These are phyloP conservation scores for Sminthurides bifidus DNA, from an alignment of 1,140 invertebrate species.

Conservation along the genomic window DNA sequence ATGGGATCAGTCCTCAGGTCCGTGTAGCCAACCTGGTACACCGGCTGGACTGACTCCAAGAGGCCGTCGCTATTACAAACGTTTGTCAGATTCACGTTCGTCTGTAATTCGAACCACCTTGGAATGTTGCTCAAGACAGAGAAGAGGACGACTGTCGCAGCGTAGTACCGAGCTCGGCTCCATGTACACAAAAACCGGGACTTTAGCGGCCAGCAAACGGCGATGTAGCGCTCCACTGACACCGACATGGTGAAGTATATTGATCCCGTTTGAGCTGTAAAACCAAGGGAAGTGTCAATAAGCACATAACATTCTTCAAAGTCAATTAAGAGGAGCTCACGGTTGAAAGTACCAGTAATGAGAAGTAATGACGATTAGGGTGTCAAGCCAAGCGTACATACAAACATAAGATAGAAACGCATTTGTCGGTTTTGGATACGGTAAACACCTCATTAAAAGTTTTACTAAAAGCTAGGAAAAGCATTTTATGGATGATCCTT, in stretches of 20 bases:
- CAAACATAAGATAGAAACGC: too few relatives aligned
- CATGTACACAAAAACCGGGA: slow-evolving; percentile 82
- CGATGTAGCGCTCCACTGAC: slow-evolving; percentile 82
- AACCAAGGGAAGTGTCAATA: too few relatives aligned
- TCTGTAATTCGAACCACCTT: slow-evolving; percentile 42
- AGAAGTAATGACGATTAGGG: too few relatives aligned
- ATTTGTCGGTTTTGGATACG: too few relatives aligned
- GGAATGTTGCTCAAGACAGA: slow-evolving; percentile 78
- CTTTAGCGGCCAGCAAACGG: slow-evolving; percentile 33
- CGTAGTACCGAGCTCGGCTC: slow-evolving; percentile 68
- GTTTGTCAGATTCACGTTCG: background rate
- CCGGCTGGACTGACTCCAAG: background rate
- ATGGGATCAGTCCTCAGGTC: slow-evolving; percentile 44
- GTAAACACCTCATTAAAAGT: too few relatives aligned
- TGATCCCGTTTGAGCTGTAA: slow-evolving; percentile 58
- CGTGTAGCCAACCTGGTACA: slow-evolving; percentile 15
- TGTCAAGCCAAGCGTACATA: too few relatives aligned
- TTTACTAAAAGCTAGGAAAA: too few relatives aligned
- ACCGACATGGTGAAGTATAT: slow-evolving; percentile 90
- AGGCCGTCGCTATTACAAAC: background rate
- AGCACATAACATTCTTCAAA: too few relatives aligned
- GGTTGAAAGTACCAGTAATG: too few relatives aligned
- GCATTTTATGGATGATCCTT: too few relatives aligned
- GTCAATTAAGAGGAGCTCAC: too few relatives aligned
- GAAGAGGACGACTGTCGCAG: slow-evolving; percentile 63